A percentile compares a stretch with the other conserved stretches of the same genome.
Conservation (phyloP, 2,797 vertebrate genomes). For the Microctenopoma stevenorrisi region DNA sequence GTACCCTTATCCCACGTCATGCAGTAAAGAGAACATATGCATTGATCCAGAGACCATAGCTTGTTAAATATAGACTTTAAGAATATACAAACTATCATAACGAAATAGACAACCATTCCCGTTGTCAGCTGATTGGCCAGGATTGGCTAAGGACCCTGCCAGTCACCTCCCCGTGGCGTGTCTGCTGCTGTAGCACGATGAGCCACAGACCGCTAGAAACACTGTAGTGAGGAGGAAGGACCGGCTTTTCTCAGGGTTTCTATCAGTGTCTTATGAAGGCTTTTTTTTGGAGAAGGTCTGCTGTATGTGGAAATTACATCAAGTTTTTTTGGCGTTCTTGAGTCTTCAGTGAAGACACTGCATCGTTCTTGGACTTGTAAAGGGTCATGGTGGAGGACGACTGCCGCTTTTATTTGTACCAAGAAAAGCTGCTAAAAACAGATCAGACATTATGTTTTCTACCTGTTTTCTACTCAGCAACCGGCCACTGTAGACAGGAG, state of each 20-base stretch:
- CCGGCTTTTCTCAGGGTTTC: not conserved
- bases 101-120: not conserved
- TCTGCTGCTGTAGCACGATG: slow-evolving; percentile 52
- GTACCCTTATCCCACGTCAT: too few relatives aligned
- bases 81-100: not conserved
- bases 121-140: slow-evolving; percentile 57
- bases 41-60: slow-evolving; percentile 11
- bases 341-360: slow-evolving; percentile 1
- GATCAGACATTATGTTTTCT: slow-evolving; percentile 44
- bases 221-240: slow-evolving; percentile 16
- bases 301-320: slow-evolving; percentile 1
- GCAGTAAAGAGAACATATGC: too few relatives aligned
- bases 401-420: slow-evolving; percentile 11
- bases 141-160: slow-evolving; percentile 36
- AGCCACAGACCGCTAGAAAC: slow-evolving; percentile 14
- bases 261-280: not conserved
- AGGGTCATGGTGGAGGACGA: slow-evolving; percentile 51
- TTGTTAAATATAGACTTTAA: too few relatives aligned
- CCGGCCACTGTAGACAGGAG: slow-evolving; percentile 18
- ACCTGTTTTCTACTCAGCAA: slow-evolving; percentile 24
- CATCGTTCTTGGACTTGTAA: slow-evolving; percentile 5
- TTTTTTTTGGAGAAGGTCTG: slow-evolving; percentile 8
- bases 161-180: slow-evolving; percentile 61
- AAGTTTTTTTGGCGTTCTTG: slow-evolving; percentile 21
- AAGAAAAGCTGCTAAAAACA: slow-evolving; percentile 26